These are phyloP conservation scores for Hyppa rectilinea DNA, from an alignment of 2,888 invertebrate genomes.

Conservation along the genomic window DNA sequence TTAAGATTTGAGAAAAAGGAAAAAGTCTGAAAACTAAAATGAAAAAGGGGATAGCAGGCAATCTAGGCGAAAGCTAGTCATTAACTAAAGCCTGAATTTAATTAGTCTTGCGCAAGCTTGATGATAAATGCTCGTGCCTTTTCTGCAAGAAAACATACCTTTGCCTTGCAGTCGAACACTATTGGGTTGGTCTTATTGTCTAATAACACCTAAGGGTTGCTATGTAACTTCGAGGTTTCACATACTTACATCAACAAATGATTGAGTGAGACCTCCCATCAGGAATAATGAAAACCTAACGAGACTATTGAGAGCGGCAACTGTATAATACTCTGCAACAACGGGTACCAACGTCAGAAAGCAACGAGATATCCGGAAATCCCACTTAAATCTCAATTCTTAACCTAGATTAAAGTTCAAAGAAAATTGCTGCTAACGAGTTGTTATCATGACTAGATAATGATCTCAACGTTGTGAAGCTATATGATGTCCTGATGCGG, in stretches of 20 bases:
- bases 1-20: too few relatives aligned
- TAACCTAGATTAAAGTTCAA: not conserved
- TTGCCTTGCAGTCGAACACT: not conserved
- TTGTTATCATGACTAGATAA: not conserved
- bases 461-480: conserved; percentile 1
- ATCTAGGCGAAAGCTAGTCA: too few relatives aligned
- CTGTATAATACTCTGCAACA: not conserved
- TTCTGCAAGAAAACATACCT: too few relatives aligned
- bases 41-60: too few relatives aligned
- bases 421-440: conserved; percentile 19
- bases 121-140: too few relatives aligned
- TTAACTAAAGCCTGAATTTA: too few relatives aligned
- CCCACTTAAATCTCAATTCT: conserved; percentile 14
- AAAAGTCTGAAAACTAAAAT: too few relatives aligned
- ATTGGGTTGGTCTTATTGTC: not conserved
- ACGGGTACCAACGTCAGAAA: conserved; percentile 9
- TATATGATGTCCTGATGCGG: not conserved
- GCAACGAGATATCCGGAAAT: conserved; percentile 18
- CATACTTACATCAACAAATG: not conserved
- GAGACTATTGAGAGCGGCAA: conserved; percentile 1
- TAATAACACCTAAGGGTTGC: not conserved
- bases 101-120: too few relatives aligned
- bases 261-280: conserved; percentile 27
- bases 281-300: conserved; percentile 17
- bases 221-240: not conserved